Conservation (phyloP, 2,797 vertebrate species). For the Falco rusticolus region DNA sequence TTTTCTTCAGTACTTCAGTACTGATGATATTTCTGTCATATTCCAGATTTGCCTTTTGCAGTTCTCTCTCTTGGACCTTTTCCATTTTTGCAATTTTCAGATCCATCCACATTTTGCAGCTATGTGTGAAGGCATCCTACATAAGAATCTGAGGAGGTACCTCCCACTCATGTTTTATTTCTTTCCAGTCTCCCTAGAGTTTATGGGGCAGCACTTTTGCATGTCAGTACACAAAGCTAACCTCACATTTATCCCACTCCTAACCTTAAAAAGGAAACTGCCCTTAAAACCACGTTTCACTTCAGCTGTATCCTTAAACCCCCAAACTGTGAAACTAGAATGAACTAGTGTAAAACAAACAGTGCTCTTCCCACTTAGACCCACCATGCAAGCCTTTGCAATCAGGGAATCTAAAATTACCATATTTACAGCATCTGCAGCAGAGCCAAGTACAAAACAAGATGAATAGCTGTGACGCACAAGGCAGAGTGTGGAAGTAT, state of each 20-base stretch:
- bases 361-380: conserved; percentile 49
- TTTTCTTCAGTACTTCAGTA: not conserved
- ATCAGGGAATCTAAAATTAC: conserved; percentile 81
- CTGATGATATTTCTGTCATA: not conserved
- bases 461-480: conserved; percentile 79
- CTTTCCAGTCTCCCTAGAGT: not conserved
- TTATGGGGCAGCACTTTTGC: not conserved
- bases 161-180: not conserved
- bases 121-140: not conserved
- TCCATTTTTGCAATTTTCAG: not conserved
- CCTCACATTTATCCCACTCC: not conserved
- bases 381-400: conserved; percentile 72
- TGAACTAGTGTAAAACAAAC: conserved; percentile 58
- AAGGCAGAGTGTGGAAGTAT: conserved; percentile 71
- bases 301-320: not conserved
- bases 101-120: not conserved
- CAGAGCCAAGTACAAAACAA: conserved; percentile 77
- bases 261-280: conserved; percentile 2
- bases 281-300: not conserved
- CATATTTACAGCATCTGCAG: conserved; percentile 79
- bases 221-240: not conserved
- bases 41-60: not conserved
- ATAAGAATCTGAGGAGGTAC: not conserved
- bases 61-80: not conserved
- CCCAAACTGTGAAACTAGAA: conserved; percentile 39